Evolutionary conservation across 2,888 invertebrate genomes (phyloP).

Genomic region (Melikaiella ostensackeni): DNA sequence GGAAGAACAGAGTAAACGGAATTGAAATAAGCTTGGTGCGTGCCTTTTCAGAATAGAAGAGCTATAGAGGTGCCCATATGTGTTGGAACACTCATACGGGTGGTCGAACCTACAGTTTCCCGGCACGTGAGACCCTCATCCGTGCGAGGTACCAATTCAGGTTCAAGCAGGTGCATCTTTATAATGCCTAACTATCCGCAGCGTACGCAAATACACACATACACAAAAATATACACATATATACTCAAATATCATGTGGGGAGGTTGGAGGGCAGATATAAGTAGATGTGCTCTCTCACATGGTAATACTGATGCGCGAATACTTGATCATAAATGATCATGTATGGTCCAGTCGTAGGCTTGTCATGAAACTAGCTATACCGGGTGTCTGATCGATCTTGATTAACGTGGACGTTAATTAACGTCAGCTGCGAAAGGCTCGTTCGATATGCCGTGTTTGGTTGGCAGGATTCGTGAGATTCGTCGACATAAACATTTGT

Average conservation of each 20-base stretch:
- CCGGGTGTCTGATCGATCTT: conserved; percentile 28
- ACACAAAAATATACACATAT: background rate
- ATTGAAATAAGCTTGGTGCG: conserved; percentile 21
- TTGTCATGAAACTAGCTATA: background rate
- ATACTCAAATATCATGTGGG: background rate
- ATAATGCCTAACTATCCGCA: conserved; percentile 11
- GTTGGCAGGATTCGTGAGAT: background rate
- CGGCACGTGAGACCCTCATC: conserved; percentile 30
- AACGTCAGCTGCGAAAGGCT: conserved; percentile 24
- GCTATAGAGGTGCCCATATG: conserved; percentile 37
- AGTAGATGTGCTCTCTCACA: background rate
- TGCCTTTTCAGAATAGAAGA: conserved; percentile 13
- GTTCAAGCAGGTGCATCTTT: conserved; percentile 15
- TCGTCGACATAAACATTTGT: conserved; percentile 6
- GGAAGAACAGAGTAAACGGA: conserved; percentile 2
- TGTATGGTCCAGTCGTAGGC: conserved; percentile 18
- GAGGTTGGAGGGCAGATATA: background rate
- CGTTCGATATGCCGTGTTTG: conserved; percentile 2
- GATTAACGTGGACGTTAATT: conserved; percentile 36
- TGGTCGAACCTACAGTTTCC: conserved; percentile 27
- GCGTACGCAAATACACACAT: background rate
- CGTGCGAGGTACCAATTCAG: conserved; percentile 16
- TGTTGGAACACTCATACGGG: background rate
- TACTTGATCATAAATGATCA: conserved; percentile 2
- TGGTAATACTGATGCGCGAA: background rate